phyloP scores from a whole-genome alignment of 2,797 vertebrate genomes.

The Prionace glauca region DNA sequence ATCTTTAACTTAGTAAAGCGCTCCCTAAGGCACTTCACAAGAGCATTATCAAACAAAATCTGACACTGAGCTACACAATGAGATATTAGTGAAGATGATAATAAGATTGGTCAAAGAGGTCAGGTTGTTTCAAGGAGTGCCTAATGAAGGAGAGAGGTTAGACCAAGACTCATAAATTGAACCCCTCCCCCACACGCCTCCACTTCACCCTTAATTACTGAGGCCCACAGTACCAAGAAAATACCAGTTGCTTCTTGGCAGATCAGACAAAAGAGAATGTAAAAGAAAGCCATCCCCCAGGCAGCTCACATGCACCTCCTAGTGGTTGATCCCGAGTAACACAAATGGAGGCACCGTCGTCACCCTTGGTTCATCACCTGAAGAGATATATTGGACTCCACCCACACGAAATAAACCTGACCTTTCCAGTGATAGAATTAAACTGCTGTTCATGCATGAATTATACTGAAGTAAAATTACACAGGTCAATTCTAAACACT shows the following conservation, averaged over 20 bases:
- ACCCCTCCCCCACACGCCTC: neutral
- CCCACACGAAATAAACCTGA: neutral
- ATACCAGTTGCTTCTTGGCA: neutral
- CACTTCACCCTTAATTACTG: neutral
- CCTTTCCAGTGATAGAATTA: neutral
- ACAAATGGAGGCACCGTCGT: neutral
- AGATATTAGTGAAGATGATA: neutral
- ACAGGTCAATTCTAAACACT: neutral
- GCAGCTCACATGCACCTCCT: constrained; percentile 9
- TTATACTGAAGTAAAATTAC: neutral
- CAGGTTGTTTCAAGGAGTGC: no score
- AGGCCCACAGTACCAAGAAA: neutral
- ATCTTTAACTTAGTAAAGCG: neutral
- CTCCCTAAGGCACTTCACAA: neutral
- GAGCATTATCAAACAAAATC: neutral
- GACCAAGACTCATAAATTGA: neutral
- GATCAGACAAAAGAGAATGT: neutral
- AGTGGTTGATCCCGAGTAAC: neutral
- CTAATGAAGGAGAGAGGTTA: neutral
- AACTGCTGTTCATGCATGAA: neutral
- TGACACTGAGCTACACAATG: neutral
- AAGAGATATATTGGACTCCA: neutral
- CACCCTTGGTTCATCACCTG: neutral
- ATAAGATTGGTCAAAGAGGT: no score
- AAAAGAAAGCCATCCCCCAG: neutral